These are phyloP conservation scores for Eumaeus atala DNA, from an alignment of 1,140 invertebrate species.

Conservation along the genomic window DNA sequence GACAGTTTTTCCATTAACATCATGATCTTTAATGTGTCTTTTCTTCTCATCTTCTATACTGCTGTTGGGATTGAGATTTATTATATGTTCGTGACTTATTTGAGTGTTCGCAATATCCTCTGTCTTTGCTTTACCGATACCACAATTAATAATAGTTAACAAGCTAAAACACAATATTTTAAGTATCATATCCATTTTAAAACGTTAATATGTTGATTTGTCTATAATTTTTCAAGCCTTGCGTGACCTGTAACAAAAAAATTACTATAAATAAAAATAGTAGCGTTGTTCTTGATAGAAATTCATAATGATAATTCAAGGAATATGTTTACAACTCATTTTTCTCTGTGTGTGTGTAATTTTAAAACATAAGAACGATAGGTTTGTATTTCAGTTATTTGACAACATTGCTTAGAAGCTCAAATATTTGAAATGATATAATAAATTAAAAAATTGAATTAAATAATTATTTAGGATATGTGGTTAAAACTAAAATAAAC, in stretches of 20 bases:
- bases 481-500: too few species aligned
- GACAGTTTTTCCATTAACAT: slow-evolving; percentile 17
- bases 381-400: too few species aligned
- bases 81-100: slow-evolving; percentile 8
- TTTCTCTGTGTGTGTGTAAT: too few species aligned
- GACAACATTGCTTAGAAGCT: too few species aligned
- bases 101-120: slow-evolving; percentile 3
- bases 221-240: not conserved
- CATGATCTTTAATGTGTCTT: slow-evolving; percentile 17
- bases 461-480: too few species aligned
- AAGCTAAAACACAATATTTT: slow-evolving; percentile 1
- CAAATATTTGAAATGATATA: too few species aligned
- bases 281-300: too few species aligned
- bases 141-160: not conserved
- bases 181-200: not conserved
- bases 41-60: slow-evolving; percentile 16
- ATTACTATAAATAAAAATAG: not conserved
- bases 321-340: too few species aligned
- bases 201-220: not conserved
- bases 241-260: slow-evolving; percentile 12
- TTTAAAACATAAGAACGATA: too few species aligned
- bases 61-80: not conserved
- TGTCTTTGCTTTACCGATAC: not conserved
- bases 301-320: too few species aligned
- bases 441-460: too few species aligned